Evolutionary conservation across 2,113 vertebrate species (phyloP).

Genomic region (Calyptomena viridis): DNA sequence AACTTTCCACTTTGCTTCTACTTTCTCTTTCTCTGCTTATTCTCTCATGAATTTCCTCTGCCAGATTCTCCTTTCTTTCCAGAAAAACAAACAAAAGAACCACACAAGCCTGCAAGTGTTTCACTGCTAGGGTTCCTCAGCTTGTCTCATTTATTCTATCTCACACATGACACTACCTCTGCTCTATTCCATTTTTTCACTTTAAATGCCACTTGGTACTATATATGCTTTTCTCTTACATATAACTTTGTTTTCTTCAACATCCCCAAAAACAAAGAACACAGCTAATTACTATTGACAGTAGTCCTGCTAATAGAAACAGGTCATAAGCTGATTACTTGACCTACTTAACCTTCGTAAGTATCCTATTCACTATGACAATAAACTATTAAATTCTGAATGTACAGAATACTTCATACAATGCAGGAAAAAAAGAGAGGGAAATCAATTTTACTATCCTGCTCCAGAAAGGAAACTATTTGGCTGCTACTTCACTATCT

Average conservation of each 20-base stretch:
- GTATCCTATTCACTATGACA: background rate
- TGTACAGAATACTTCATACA: background rate
- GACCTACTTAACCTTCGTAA: background rate
- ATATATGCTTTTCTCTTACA: background rate
- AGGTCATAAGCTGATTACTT: background rate
- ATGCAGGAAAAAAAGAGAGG: background rate
- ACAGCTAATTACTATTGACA: background rate
- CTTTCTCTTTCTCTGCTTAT: background rate
- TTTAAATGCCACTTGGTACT: background rate
- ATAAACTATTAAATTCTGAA: background rate
- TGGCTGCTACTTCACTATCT: background rate
- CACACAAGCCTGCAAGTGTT: background rate
- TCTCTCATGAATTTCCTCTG: background rate
- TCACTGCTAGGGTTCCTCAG: background rate
- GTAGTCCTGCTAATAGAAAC: background rate
- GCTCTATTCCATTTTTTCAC: background rate
- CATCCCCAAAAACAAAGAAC: background rate
- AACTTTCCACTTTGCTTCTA: background rate
- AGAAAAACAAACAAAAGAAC: background rate
- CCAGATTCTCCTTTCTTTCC: background rate
- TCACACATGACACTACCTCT: background rate
- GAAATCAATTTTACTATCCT: background rate
- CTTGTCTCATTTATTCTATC: background rate
- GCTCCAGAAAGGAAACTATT: background rate
- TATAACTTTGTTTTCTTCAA: background rate